Evolutionary conservation across 1,140 invertebrate species (phyloP), one percentile per base, ranked within the genome.

Genomic region (Gyrodactylus salaris): DNA sequence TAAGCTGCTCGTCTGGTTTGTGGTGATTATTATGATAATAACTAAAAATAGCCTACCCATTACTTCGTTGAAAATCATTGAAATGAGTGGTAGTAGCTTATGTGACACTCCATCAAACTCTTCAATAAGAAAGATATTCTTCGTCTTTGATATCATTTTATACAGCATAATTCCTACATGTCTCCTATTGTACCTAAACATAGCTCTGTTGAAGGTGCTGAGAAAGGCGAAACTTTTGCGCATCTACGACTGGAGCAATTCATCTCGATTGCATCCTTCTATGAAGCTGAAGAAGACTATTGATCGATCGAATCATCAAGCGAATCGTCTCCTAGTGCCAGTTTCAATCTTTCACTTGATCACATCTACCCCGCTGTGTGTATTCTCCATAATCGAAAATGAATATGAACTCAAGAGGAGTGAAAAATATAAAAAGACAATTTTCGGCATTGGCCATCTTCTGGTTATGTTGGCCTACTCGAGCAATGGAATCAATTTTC

Each of bases 401-500:
- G 70, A 71, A 26, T 71, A 25, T 20, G 26, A 24, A n/a, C 21
- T 24, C 25, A 71, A 71, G 20, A 22, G 25, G 25, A 25, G 26
- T n/a, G 19, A 25, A 24, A n/a, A 71, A 24, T 25, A 25, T 71
- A 20, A 24, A 1, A 2, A 16, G 1, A 24, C 70, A 2, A 25
- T 71, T 19, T 71, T 71, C n/a, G 25, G 70, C 23, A 1, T 71
- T 1, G 70, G 70, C 21, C 25, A 21, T 1, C 2, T 71, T 1
- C 23, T 71, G 20, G 70, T 71, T 20, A 71, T 71, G 70, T 25
- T 71, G n/a, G 25, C 70, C 1, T 71, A 21, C 2, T 71, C 21
- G 7, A 71, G 26, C 26, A 71, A 71, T 71, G 70, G 70, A 16
- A n/a, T 71, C 2, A 71, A 71, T 71, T 71, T 22, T 25, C 21